A percentile compares a stretch with the other conserved stretches of the same genome.
phyloP scores from a whole-genome alignment of 1,140 invertebrate genomes.

The Notospermus geniculatus region DNA sequence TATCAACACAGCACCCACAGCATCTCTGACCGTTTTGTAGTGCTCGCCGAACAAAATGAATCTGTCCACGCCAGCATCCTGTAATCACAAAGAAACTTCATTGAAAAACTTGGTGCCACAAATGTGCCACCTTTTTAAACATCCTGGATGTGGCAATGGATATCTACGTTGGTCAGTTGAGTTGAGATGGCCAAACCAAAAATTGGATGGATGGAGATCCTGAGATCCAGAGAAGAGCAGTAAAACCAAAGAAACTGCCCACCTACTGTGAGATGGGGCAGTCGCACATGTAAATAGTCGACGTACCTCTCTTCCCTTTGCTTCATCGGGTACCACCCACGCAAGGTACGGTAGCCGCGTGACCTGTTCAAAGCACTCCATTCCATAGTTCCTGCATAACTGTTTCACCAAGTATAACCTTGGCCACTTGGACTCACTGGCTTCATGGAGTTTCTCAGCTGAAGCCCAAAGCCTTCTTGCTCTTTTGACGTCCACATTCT shows the following conservation, averaged over 20 bases:
- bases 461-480: slow-evolving; percentile 18
- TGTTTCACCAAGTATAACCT: slow-evolving; percentile 34
- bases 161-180: too few species aligned
- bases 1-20: slow-evolving; percentile 25
- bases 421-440: slow-evolving; percentile 23
- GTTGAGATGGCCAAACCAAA: too few species aligned
- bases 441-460: slow-evolving; percentile 25
- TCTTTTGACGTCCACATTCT: slow-evolving; percentile 7
- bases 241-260: too few species aligned
- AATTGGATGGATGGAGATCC: too few species aligned
- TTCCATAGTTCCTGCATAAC: slow-evolving; percentile 32
- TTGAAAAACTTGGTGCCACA: too few species aligned
- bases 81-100: too few species aligned
- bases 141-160: too few species aligned
- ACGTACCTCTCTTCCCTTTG: slow-evolving; percentile 6
- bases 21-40: slow-evolving; percentile 26
- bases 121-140: too few species aligned
- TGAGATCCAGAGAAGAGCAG: too few species aligned
- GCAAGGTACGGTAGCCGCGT: neutral
- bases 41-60: slow-evolving; percentile 26
- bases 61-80: slow-evolving; percentile 18
- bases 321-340: slow-evolving; percentile 11
- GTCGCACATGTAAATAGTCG: too few species aligned
- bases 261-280: too few species aligned
- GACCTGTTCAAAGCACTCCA: slow-evolving; percentile 26